Evolutionary conservation across 2,113 vertebrate genomes (phyloP).

Genomic region (Oxyruncus cristatus): DNA sequence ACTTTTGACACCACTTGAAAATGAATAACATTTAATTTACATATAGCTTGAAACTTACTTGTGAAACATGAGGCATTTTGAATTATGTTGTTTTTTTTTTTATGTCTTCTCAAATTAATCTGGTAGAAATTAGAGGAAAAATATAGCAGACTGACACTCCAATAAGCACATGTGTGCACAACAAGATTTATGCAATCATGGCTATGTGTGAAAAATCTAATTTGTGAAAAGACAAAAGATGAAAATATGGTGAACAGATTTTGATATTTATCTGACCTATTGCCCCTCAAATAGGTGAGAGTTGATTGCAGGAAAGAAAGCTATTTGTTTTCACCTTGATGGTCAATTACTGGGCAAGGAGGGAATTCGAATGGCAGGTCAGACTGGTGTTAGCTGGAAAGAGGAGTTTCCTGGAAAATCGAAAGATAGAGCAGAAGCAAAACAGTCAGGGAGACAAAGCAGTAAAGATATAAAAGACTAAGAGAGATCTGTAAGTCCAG

Average conservation of each 20-base stretch:
- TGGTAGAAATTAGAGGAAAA: background rate
- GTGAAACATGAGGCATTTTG: background rate
- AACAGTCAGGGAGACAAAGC: background rate
- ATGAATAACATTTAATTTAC: background rate
- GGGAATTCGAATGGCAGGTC: background rate
- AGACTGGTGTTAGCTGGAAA: background rate
- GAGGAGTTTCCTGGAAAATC: background rate
- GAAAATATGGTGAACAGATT: background rate
- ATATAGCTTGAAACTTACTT: background rate
- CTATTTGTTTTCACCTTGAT: background rate
- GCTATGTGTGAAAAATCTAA: background rate
- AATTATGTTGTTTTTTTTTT: background rate
- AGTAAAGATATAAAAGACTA: background rate
- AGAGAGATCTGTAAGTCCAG: background rate
- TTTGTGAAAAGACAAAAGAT: background rate
- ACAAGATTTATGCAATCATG: background rate
- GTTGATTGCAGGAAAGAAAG: background rate
- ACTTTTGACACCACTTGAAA: background rate
- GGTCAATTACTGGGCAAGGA: background rate
- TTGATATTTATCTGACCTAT: background rate
- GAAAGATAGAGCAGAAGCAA: background rate
- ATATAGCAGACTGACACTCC: background rate
- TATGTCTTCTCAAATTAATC: background rate
- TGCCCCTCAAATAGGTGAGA: background rate
- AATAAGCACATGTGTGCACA: rapidly evolving